These are phyloP conservation scores for Gonatopus flavifemur DNA, from an alignment of 1,140 invertebrate genomes.

Conservation along the genomic window DNA sequence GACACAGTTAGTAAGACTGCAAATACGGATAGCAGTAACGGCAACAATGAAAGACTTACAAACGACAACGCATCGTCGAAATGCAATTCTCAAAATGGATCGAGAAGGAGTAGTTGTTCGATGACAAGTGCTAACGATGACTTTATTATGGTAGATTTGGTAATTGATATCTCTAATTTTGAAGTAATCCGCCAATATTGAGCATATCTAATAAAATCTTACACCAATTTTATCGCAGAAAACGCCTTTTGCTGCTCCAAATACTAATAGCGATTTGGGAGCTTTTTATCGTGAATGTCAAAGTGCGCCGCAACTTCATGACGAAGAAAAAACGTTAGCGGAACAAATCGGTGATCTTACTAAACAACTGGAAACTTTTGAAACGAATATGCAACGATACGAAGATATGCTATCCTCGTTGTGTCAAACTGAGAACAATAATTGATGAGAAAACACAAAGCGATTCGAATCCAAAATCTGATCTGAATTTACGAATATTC, in stretches of 20 bases:
- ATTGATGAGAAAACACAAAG: conserved; percentile 42
- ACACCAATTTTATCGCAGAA: conserved; percentile 54
- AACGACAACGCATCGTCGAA: conserved; percentile 48
- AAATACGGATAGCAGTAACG: conserved; percentile 52
- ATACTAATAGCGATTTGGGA: conserved; percentile 68
- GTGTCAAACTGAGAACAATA: conserved; percentile 62
- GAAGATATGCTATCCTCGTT: conserved; percentile 71
- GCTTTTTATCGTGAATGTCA: conserved; percentile 80
- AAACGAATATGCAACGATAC: conserved; percentile 73
- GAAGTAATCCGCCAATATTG: conserved; percentile 2
- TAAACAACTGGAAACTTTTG: conserved; percentile 73
- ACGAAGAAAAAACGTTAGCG: conserved; percentile 61
- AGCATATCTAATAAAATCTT: conserved; percentile 7
- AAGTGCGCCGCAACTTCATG: conserved; percentile 70
- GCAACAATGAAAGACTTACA: conserved; percentile 49
- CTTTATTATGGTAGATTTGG: conserved; percentile 77
- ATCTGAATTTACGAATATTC: too few species aligned
- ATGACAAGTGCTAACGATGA: conserved; percentile 66
- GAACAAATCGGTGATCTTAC: conserved; percentile 71
- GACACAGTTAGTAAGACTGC: conserved; percentile 30
- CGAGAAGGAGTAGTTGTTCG: conserved; percentile 57
- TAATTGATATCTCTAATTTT: conserved; percentile 56
- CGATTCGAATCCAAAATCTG: not conserved
- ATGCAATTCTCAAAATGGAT: conserved; percentile 51
- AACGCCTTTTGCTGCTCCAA: conserved; percentile 63